These are phyloP conservation scores for Chinchilla lanigera DNA, from an alignment of 2,113 vertebrate genomes.

Conservation along the genomic window DNA sequence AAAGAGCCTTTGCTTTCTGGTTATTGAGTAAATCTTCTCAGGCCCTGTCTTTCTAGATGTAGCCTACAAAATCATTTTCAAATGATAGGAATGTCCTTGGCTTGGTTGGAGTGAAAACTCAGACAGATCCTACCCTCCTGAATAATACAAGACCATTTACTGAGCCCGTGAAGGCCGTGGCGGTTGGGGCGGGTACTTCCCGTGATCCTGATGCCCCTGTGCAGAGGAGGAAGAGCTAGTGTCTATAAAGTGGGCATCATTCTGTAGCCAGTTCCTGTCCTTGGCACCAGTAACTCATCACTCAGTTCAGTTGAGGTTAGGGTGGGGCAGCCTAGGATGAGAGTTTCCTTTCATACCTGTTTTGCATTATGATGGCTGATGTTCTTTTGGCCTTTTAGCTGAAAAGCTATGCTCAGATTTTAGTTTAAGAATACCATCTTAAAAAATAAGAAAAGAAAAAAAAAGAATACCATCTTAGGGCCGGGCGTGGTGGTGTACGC, in stretches of 20 bases:
- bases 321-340: background rate
- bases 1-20: slow-evolving; percentile 10
- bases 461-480: background rate
- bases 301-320: background rate
- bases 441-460: too few species aligned
- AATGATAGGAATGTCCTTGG: background rate
- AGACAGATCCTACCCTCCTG: background rate
- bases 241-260: background rate
- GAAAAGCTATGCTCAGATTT: background rate
- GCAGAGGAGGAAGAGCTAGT: background rate
- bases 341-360: background rate
- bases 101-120: slow-evolving; percentile 16
- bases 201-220: background rate
- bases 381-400: background rate
- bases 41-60: background rate
- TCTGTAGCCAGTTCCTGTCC: background rate
- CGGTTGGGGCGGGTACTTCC: background rate
- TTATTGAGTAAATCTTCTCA: background rate
- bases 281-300: background rate
- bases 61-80: background rate
- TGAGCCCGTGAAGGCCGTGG: background rate
- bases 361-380: background rate
- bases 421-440: background rate
- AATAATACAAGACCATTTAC: background rate
- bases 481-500: background rate